Evolutionary conservation across 2,797 vertebrate genomes (phyloP), one percentile per base, ranked within the genome.

Genomic region (Astyanax mexicanus): DNA sequence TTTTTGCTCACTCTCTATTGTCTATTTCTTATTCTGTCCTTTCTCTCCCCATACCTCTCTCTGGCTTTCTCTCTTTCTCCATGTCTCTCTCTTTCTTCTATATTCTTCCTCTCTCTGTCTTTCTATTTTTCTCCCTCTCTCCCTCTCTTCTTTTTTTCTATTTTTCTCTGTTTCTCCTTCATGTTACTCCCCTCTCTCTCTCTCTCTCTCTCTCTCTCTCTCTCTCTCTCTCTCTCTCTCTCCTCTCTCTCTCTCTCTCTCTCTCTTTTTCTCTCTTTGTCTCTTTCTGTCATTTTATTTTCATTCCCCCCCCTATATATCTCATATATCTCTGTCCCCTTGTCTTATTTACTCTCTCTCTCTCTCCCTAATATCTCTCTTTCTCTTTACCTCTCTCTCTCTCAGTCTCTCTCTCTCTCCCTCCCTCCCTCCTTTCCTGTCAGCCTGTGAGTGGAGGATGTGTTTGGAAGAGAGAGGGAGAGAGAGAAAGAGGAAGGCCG

Each of bases 371-470:
- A 38, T 52, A n/a, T n/a, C 69, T 57, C 66, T 67, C 51, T 54
- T 12, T 35, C 25, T 44, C 66, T 72, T 51, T 69, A 37, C 8
- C 68, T 17, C 32, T 58, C 27, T 25, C 57, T 71, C 37, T 25
- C 40, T 51, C 15, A 49, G 60, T 58, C 32, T 45, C 37, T 32
- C 47, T 32, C 37, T 45, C 9, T 52, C 70, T 17, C 68, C 6
- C 51, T 35, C 66, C 54, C 64, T 49, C 47, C 86, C 88, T 79
- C 79, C 79, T 77, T 92, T 92, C 93, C 93, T 93, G 91, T 83
- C 82, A 81, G 88, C 86, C 88, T 37, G 87, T 88, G 85, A 83
- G 85, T 80, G 86, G 89, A 92, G 91, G 91, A 92, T 93, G 89
- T 92, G 90, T 89, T 83, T 86, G 84, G 78, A 83, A 88, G 89